phyloP scores from a whole-genome alignment of 2,113 vertebrate species.

The Climacteris rufus region DNA sequence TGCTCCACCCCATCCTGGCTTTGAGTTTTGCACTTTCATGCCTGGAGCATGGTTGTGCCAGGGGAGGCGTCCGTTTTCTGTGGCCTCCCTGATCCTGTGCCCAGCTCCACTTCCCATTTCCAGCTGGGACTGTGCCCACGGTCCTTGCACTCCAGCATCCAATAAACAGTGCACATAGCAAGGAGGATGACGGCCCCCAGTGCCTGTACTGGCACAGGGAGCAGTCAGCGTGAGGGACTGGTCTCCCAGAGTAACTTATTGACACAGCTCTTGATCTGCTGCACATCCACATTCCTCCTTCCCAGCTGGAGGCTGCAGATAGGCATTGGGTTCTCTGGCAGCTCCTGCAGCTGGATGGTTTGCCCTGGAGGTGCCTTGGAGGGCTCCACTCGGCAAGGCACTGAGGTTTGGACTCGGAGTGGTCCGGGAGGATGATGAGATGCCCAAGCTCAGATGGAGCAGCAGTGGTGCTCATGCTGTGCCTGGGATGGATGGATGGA shows the following conservation, averaged over 20 bases:
- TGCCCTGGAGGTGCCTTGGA: neutral
- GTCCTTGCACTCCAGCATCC: neutral
- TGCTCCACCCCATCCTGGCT: neutral
- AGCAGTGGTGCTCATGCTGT: rapidly evolving
- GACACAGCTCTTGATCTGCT: neutral
- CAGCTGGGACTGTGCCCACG: neutral
- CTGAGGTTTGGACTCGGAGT: neutral
- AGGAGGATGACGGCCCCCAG: neutral
- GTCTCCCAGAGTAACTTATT: neutral
- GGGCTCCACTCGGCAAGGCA: rapidly evolving
- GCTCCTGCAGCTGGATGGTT: rapidly evolving
- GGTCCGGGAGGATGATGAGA: rapidly evolving
- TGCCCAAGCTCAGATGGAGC: neutral
- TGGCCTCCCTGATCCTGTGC: rapidly evolving
- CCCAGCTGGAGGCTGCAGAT: neutral
- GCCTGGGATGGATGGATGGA: neutral
- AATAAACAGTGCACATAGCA: rapidly evolving
- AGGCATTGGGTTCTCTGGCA: rapidly evolving
- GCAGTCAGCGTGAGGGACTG: neutral
- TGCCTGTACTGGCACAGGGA: neutral
- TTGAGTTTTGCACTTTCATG: neutral
- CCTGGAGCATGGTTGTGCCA: neutral
- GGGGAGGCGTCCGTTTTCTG: neutral
- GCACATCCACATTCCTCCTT: neutral
- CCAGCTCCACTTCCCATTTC: neutral